Base-by-base conservation (phyloP, 2,797 vertebrate species). In the Leptatherina wallacei region DNA sequence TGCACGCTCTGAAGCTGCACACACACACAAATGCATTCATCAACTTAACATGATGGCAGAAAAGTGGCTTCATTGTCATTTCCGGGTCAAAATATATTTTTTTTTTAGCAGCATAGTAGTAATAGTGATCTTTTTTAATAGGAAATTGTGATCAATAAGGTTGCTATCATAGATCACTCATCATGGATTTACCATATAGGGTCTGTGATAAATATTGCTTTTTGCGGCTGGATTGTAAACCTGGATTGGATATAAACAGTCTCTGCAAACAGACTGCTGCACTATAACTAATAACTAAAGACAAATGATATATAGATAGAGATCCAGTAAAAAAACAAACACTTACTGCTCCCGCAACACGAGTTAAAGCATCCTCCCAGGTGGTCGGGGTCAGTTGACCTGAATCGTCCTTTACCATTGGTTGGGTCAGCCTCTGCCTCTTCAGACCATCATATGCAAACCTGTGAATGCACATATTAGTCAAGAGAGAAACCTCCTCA, bases 401-500 rank as follows among this genome's bases (percentile, higher is more conserved):
- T 4, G 95, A 94, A 51, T 91, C 91, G 44, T 97, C 95, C 88
- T 96, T 98, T 78, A 97, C 88, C 97, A 99, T 94, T 2, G 98
- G 98, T 68, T 97, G 95, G 2, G 96, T 98, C 85, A 99, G 93
- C 69, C 98, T 95, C 90, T 99, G 98, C 56, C 98, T 95, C 92
- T 99, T 99, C 78, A 99, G 78, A 58, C 98, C 98, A 77, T 99
- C 98, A 32, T 99, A 99, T 8, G 98, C 94, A 95, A 99, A 99
- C 86, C 94, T 95, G 71, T 55, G 20, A 32, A 72, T 5, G 44
- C 44, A 68, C 16, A 7, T 51, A 63, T 47, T 0, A 6, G 22
- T 24, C 11, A 40, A 18, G 27, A 29, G 10, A 1, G 12, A 49
- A 32, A 22, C 11, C 2, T 10, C 0, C 14, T 2, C 18, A 14